Conservation (phyloP, 2,888 invertebrate genomes). For the Cantharis rufa region DNA sequence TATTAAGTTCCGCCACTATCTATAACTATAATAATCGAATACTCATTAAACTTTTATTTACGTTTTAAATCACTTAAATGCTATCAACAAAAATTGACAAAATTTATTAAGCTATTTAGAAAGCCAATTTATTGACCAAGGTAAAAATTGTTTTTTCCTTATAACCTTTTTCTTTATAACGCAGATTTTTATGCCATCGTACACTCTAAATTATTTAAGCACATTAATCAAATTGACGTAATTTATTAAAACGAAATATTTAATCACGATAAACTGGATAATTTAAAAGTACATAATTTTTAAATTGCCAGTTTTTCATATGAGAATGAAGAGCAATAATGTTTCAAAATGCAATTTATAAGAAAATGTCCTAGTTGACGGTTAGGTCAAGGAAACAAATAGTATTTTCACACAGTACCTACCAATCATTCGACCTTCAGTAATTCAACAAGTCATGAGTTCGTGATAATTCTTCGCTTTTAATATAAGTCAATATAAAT, state of each 20-base stretch:
- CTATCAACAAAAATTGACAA: background rate
- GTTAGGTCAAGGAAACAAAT: conserved; percentile 18
- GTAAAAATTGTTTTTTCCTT: background rate
- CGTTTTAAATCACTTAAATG: background rate
- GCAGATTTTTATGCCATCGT: background rate
- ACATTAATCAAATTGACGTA: background rate
- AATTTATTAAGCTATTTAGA: background rate
- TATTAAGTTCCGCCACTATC: no score
- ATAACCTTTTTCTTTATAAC: background rate
- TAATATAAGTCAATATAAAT: background rate
- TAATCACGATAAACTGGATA: background rate
- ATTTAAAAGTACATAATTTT: background rate
- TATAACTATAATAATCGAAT: no score
- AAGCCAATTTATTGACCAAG: background rate
- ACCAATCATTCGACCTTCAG: conserved; percentile 22
- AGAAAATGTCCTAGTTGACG: background rate
- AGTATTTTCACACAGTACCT: conserved; percentile 11
- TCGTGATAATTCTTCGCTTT: conserved; percentile 2
- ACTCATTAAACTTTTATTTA: background rate
- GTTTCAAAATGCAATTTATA: background rate
- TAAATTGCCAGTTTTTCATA: background rate
- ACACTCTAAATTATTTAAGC: background rate
- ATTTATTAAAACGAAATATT: background rate
- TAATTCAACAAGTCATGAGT: conserved; percentile 7
- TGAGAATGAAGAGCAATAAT: background rate